Percentiles rank a stretch among this genome's conserved stretches.
Conservation (phyloP, 2,797 vertebrate genomes). For the Apogon hyalosoma region DNA sequence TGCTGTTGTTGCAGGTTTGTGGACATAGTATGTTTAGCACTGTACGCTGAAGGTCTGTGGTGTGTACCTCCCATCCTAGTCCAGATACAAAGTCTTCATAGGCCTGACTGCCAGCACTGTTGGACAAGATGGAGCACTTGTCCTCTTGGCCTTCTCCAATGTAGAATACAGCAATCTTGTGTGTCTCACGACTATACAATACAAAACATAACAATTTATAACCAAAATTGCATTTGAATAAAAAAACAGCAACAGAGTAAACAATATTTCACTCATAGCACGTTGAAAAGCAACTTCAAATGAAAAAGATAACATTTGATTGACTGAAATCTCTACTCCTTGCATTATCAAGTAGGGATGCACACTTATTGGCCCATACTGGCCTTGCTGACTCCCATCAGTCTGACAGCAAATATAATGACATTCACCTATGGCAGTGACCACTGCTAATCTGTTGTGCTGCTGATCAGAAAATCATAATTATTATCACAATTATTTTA, state of each 20-base stretch:
- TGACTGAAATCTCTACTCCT: constrained; percentile 18
- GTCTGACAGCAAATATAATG: too few species aligned
- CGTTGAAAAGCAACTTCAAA: constrained; percentile 25
- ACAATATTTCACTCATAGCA: neutral
- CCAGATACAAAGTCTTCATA: constrained; percentile 99
- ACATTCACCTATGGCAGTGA: too few species aligned
- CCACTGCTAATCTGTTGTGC: too few species aligned
- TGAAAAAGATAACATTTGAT: constrained; percentile 19
- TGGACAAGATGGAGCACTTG: constrained; percentile 96
- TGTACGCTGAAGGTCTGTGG: constrained; percentile 7
- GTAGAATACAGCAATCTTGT: constrained; percentile 99
- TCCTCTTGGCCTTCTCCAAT: constrained; percentile 98
- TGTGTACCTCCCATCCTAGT: constrained; percentile 96
- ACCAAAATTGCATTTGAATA: constrained; percentile 1
- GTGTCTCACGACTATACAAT: constrained; percentile 91
- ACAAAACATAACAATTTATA: constrained; percentile 12
- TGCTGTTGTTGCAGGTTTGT: neutral
- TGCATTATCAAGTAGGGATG: constrained; percentile 2
- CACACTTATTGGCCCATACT: too few species aligned
- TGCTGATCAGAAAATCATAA: too few species aligned
- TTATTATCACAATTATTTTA: too few species aligned
- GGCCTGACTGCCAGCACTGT: constrained; percentile 92
- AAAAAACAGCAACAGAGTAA: neutral
- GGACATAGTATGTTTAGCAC: neutral
- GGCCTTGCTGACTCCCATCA: too few species aligned